These are phyloP conservation scores for Torymus aiolomorphi DNA, from an alignment of 2,888 invertebrate species.

Conservation along the genomic window DNA sequence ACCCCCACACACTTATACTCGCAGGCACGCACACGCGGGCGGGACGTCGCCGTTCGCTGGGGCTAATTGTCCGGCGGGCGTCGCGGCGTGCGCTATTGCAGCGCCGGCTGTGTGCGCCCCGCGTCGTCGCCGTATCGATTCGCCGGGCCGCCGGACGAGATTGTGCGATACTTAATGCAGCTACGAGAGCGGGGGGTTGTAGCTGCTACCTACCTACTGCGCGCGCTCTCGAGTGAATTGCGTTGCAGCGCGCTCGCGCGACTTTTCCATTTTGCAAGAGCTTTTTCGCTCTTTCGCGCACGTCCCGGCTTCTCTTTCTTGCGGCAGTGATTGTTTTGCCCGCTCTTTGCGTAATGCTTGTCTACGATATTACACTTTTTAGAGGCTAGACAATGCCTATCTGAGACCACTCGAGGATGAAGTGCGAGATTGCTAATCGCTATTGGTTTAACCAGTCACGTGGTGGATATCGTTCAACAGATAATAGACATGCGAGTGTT, in stretches of 20 bases:
- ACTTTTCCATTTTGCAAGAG: neutral
- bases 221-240: neutral
- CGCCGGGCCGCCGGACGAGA: constrained; percentile 12
- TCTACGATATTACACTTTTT: no score
- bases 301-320: neutral
- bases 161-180: constrained; percentile 44
- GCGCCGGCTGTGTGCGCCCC: neutral
- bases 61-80: constrained; percentile 21
- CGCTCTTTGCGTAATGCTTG: no score
- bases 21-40: neutral
- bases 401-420: no score
- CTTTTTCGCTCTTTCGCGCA: neutral
- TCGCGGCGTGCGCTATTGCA: neutral
- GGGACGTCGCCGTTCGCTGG: neutral
- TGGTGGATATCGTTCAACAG: no score
- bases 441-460: no score
- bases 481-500: no score
- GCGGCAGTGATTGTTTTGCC: no score
- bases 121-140: constrained; percentile 37
- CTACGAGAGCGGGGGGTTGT: neutral
- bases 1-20: neutral
- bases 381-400: no score
- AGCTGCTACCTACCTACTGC: neutral
- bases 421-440: no score
- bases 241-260: neutral